Percentiles rank a stretch among this genome's conserved stretches.
These are phyloP conservation scores for Sycophila sp. DNA, from an alignment of 1,140 invertebrate genomes.

Conservation along the genomic window DNA sequence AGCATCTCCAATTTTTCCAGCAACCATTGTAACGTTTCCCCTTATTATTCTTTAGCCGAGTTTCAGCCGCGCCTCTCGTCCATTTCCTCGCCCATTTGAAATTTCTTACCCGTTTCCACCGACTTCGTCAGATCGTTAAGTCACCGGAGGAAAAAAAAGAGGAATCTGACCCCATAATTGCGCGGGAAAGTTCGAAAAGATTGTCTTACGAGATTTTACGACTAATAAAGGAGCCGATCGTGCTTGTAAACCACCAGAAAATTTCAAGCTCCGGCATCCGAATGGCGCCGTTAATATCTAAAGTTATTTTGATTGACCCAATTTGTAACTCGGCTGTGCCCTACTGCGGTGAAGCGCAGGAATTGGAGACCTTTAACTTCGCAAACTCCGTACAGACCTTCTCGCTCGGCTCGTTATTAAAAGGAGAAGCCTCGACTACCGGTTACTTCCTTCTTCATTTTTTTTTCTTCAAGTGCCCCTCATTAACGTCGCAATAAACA, in stretches of 20 bases:
- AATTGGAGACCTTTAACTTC: not conserved
- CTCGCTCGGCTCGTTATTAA: too few relatives aligned
- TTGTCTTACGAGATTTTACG: conserved; percentile 31
- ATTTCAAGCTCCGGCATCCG: not conserved
- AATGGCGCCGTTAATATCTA: not conserved
- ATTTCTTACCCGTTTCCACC: conserved; percentile 10
- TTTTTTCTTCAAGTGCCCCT: too few relatives aligned
- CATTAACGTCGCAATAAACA: too few relatives aligned
- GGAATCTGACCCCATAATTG: conserved; percentile 31
- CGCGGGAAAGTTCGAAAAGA: conserved; percentile 22
- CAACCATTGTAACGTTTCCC: too few relatives aligned
- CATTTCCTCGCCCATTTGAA: not conserved
- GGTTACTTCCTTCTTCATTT: too few relatives aligned
- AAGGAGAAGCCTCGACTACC: too few relatives aligned
- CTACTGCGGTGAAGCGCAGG: not conserved
- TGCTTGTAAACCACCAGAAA: not conserved
- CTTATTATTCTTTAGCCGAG: not conserved
- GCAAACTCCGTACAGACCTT: too few relatives aligned
- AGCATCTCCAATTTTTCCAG: too few relatives aligned
- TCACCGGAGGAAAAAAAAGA: conserved; percentile 8
- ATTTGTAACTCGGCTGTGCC: too few relatives aligned
- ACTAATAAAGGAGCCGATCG: conserved; percentile 29
- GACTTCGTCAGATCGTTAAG: conserved; percentile 1
- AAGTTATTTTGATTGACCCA: conserved; percentile 2
- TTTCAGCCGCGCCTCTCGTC: not conserved